Evolutionary conservation across 2,888 invertebrate genomes (phyloP).

Genomic region (Pasiphila rectangulata): DNA sequence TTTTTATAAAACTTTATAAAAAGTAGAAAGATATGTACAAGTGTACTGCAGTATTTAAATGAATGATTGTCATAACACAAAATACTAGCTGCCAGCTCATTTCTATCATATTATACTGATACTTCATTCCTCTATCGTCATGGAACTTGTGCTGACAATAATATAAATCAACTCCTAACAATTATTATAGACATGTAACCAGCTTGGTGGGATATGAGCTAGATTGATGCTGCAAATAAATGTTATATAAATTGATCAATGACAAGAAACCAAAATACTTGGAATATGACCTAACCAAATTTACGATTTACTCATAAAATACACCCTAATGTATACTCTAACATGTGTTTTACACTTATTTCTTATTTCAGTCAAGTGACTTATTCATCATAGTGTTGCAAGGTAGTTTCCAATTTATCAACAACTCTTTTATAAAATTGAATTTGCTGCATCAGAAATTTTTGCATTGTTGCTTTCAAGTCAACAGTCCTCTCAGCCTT

Average conservation of each 20-base stretch:
- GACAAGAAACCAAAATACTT: conserved; percentile 20
- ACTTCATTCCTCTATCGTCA: neutral
- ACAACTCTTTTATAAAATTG: conserved; percentile 94
- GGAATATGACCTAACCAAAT: neutral
- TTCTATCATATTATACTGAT: neutral
- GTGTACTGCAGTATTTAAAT: conserved; percentile 5
- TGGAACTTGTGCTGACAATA: conserved; percentile 16
- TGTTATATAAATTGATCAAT: conserved; percentile 22
- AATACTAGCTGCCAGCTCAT: conserved; percentile 7
- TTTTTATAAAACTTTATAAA: conserved; percentile 37
- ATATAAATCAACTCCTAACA: neutral
- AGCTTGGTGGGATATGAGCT: conserved; percentile 23
- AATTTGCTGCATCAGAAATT: conserved; percentile 93
- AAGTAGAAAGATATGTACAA: conserved; percentile 24
- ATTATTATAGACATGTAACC: conserved; percentile 2
- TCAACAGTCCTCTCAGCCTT: conserved; percentile 92
- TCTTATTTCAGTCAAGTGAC: conserved; percentile 31
- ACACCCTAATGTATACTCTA: conserved; percentile 6
- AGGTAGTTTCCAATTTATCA: conserved; percentile 83
- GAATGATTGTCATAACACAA: conserved; percentile 4
- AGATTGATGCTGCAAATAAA: conserved; percentile 24
- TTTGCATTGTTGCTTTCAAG: conserved; percentile 91
- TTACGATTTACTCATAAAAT: neutral
- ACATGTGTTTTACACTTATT: conserved; percentile 28
- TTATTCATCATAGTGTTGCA: conserved; percentile 73